Evolutionary conservation across 2,888 invertebrate species (phyloP), one percentile per base, ranked within the genome.

Genomic region (Helleia helle): DNA sequence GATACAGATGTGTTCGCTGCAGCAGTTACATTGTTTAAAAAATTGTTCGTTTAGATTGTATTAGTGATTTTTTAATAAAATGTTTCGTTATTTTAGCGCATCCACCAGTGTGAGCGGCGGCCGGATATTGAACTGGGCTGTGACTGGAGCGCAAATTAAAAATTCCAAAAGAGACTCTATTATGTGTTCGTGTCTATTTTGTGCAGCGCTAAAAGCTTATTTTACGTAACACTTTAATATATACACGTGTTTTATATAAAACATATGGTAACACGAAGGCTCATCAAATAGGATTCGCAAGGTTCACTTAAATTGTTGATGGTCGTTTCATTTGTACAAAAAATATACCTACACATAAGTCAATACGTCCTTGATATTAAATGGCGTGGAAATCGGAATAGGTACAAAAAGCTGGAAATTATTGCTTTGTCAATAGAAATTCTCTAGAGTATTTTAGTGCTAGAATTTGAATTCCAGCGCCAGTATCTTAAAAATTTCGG

Each of bases 121-220:
- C 40, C 49, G 50, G 51, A 51, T 47, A 51, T 53, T 51, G 45
- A 46, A 48, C 36, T 47, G 36, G 37, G 47, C 42, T 41, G 46
- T 43, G 34, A 34, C 34, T 36, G 44, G 47, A 41, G 50, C 46
- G 50, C 48, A 55, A 54, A 54, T 55, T 53, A 53, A 55, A 56
- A 55, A 56, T 50, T 52, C 51, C 54, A 38, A 45, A 48, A 49
- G 48, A 50, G 46, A 45, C 40, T 58, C 58, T 64, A 44, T 47
- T 53, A 67, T 68, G 66, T 65, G 65, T 69, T 65, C 58, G 61
- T 54, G 49, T 52, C 59, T 64, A 57, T 59, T 52, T 58, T 46
- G 36, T 45, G 39, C 40, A 42, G 36, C 51, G 41, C 30, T 45
- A 31, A n/a, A 38, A 5, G 12, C 12, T 34, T 29, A 14, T 29